phyloP scores from a whole-genome alignment of 2,113 vertebrate species.

The Micronycteris hirsuta region DNA sequence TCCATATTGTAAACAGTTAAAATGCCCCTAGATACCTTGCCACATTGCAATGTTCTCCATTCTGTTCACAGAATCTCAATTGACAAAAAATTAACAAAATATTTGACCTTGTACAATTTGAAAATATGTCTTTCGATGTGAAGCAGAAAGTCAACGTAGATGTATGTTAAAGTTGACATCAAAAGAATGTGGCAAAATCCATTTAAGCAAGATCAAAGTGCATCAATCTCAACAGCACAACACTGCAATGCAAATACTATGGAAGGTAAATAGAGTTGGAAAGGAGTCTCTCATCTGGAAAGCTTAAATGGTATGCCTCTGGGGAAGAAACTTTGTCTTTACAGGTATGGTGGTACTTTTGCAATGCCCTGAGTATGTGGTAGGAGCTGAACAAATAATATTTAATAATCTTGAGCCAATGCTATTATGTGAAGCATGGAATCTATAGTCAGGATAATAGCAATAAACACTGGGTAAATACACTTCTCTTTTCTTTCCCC shows the following conservation, averaged over 20 bases:
- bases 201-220: slow-evolving; percentile 81
- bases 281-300: slow-evolving; percentile 71
- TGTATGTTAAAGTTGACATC: slow-evolving; percentile 71
- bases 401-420: slow-evolving; percentile 67
- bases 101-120: slow-evolving; percentile 44
- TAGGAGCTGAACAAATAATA: slow-evolving; percentile 57
- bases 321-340: slow-evolving; percentile 49
- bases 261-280: slow-evolving; percentile 75
- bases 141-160: slow-evolving; percentile 42
- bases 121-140: slow-evolving; percentile 48
- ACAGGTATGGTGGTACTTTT: slow-evolving; percentile 6
- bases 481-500: slow-evolving; percentile 29
- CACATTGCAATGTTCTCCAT: neutral
- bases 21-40: neutral
- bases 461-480: slow-evolving; percentile 61
- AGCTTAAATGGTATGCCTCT: slow-evolving; percentile 22
- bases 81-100: slow-evolving; percentile 61
- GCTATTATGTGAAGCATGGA: slow-evolving; percentile 74
- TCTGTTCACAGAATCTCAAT: slow-evolving; percentile 23
- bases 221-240: slow-evolving; percentile 41
- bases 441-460: slow-evolving; percentile 68
- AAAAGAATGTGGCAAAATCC: slow-evolving; percentile 77
- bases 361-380: neutral
- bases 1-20: neutral
- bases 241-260: slow-evolving; percentile 72